Conservation (phyloP, 2,113 vertebrate genomes). For the Crocuta crocuta region DNA sequence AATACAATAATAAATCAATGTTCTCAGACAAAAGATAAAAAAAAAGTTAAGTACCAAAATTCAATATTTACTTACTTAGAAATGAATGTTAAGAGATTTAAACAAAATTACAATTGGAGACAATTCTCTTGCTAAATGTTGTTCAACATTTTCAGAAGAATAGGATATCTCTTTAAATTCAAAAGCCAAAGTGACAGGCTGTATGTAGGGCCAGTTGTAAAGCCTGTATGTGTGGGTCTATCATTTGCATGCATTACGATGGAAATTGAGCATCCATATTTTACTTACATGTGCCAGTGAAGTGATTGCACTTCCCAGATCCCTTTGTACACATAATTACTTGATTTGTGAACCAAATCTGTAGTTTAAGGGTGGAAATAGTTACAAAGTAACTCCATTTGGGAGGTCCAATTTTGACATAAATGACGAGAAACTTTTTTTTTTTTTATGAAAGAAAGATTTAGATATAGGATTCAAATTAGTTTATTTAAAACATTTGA, state of each 20-base stretch:
- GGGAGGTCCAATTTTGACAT: slow-evolving; percentile 45
- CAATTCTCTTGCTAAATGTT: neutral
- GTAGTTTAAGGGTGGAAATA: slow-evolving; percentile 53
- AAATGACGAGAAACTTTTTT: slow-evolving; percentile 10
- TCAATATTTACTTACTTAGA: neutral
- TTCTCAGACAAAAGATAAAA: slow-evolving; percentile 37
- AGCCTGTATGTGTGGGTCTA: neutral
- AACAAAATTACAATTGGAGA: neutral
- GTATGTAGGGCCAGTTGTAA: neutral
- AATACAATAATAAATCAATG: neutral
- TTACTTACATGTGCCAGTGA: slow-evolving; percentile 27
- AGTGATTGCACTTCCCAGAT: slow-evolving; percentile 42
- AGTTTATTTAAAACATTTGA: neutral
- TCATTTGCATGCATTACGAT: slow-evolving; percentile 51
- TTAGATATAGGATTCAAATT: slow-evolving; percentile 19
- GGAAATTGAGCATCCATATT: slow-evolving; percentile 19
- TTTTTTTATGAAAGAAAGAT: slow-evolving; percentile 17
- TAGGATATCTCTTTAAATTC: neutral
- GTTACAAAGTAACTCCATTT: slow-evolving; percentile 44
- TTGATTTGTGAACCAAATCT: slow-evolving; percentile 72
- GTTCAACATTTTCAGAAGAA: neutral
- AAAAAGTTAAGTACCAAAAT: neutral
- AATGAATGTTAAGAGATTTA: neutral
- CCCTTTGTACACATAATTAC: slow-evolving; percentile 53
- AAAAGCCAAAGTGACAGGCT: neutral